Evolutionary conservation across 2,797 vertebrate species (phyloP).

Genomic region (Urosaurus nigricauda): DNA sequence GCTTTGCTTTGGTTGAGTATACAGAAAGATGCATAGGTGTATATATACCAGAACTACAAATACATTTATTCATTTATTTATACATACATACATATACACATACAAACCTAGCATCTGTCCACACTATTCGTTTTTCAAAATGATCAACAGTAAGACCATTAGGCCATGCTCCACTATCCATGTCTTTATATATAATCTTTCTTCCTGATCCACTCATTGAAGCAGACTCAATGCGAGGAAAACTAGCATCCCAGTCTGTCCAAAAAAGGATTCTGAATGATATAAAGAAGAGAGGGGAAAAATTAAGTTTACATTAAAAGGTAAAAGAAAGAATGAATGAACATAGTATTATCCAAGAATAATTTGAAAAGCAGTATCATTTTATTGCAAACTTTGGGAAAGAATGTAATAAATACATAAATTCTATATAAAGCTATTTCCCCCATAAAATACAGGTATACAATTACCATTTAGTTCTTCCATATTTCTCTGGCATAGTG

Average conservation of each 20-base stretch:
- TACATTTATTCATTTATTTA: slow-evolving; percentile 13
- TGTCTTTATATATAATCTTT: slow-evolving; percentile 96
- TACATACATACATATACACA: too few relatives aligned
- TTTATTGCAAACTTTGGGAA: background rate
- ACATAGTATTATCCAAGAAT: background rate
- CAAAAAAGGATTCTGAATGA: slow-evolving; percentile 93
- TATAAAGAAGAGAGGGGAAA: slow-evolving; percentile 26
- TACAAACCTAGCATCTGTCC: slow-evolving; percentile 99
- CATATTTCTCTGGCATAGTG: background rate
- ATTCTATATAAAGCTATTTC: background rate
- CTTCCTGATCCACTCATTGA: slow-evolving; percentile 95
- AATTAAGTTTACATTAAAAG: background rate
- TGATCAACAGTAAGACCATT: slow-evolving; percentile 98
- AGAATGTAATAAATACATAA: background rate
- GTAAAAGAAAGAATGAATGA: background rate
- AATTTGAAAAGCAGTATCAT: background rate
- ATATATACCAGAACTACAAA: background rate
- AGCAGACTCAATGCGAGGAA: slow-evolving; percentile 96
- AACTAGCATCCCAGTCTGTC: slow-evolving; percentile 99
- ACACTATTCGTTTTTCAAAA: slow-evolving; percentile 97
- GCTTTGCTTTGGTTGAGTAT: background rate
- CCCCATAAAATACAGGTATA: background rate
- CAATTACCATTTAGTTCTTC: background rate
- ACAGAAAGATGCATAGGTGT: background rate
- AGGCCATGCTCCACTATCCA: slow-evolving; percentile 98